phyloP scores from a whole-genome alignment of 2,113 vertebrate genomes.

The Embiotoca jacksoni region DNA sequence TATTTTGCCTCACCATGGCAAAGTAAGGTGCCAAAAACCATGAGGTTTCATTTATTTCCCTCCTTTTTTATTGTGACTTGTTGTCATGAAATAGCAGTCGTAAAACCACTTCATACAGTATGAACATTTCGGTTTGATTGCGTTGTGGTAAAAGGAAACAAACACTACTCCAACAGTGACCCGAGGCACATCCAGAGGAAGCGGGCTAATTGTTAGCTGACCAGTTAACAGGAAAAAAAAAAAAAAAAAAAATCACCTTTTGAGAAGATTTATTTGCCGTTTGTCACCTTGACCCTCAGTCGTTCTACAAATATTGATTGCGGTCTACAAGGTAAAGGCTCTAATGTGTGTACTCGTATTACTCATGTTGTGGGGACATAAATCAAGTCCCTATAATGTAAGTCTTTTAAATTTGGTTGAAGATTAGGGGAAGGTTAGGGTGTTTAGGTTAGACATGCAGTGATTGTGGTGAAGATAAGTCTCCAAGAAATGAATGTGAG shows the following conservation, averaged over 20 bases:
- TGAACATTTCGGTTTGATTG: too few species aligned
- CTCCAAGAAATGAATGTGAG: neutral
- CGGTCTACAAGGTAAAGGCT: conserved; percentile 10
- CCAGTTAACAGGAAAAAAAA: conserved; percentile 35
- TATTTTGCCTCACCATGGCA: too few species aligned
- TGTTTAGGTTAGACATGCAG: neutral
- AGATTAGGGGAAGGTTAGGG: neutral
- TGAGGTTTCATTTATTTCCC: too few species aligned
- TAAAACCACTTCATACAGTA: too few species aligned
- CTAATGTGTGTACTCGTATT: conserved; percentile 10
- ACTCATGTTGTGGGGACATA: neutral
- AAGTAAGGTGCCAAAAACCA: too few species aligned
- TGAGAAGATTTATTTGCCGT: conserved; percentile 74
- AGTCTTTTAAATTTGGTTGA: neutral
- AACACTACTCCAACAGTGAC: conserved; percentile 6
- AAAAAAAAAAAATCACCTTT: conserved; percentile 44
- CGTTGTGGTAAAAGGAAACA: too few species aligned
- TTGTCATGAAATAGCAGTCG: too few species aligned
- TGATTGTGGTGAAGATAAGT: neutral
- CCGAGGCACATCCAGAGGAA: conserved; percentile 5
- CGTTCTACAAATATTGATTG: conserved; percentile 76
- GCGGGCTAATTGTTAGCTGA: conserved; percentile 59
- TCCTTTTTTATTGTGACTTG: too few species aligned
- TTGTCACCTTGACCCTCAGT: conserved; percentile 80
- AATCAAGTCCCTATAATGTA: neutral